These are phyloP conservation scores for Meriones unguiculatus DNA, from an alignment of 2,113 vertebrate species.

Conservation along the genomic window DNA sequence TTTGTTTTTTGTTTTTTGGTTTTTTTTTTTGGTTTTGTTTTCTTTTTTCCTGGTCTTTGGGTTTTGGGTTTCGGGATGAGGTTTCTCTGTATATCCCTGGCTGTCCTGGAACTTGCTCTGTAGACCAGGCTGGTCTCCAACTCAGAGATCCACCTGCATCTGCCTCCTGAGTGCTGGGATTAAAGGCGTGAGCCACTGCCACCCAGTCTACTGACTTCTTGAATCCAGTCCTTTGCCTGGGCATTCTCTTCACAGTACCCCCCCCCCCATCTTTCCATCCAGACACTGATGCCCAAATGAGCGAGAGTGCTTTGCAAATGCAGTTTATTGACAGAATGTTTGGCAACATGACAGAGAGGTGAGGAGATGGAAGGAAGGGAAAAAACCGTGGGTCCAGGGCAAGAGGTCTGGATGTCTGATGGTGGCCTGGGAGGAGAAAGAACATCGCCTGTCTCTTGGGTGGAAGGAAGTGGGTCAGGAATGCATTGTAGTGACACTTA, in stretches of 20 bases:
- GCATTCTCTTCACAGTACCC: background rate
- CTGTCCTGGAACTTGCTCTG: background rate
- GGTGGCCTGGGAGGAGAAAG: background rate
- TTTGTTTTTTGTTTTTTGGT: background rate
- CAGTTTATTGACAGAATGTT: conserved; percentile 64
- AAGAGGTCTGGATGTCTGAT: background rate
- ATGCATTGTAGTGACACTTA: background rate
- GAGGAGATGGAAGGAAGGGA: background rate
- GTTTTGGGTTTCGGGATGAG: background rate
- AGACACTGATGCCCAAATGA: conserved; percentile 21
- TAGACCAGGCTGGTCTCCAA: background rate
- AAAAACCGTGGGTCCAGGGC: background rate
- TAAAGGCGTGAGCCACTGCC: background rate
- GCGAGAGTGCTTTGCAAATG: background rate
- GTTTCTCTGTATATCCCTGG: background rate
- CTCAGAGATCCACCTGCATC: background rate
- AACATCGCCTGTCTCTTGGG: background rate
- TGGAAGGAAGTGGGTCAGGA: background rate
- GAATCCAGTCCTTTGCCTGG: no score
- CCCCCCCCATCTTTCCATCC: background rate
- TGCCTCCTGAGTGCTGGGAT: background rate
- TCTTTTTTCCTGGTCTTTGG: background rate
- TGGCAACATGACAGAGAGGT: conserved; percentile 65
- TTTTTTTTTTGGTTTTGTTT: background rate
- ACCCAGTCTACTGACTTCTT: background rate